Conservation (phyloP, 2,888 invertebrate genomes). For the Trichopoda pennipes region DNA sequence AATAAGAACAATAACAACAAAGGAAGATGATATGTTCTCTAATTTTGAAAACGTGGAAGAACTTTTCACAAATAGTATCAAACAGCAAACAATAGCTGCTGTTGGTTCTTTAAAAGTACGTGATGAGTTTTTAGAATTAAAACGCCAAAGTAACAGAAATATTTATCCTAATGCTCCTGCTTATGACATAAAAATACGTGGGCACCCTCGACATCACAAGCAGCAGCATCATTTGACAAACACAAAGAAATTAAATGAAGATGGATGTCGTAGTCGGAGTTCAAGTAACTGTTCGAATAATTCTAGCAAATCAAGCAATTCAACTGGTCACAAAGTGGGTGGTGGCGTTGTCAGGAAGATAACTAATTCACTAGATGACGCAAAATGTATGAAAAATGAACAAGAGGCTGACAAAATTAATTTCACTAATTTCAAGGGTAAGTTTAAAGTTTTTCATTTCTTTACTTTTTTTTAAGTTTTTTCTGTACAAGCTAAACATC, state of each 20-base stretch:
- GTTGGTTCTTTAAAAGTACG: conserved; percentile 70
- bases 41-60: conserved; percentile 52
- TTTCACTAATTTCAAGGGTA: conserved; percentile 54
- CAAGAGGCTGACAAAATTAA: conserved; percentile 17
- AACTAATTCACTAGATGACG: conserved; percentile 42
- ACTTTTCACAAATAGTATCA: conserved; percentile 49
- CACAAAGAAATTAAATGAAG: conserved; percentile 28
- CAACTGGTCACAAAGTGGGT: conserved; percentile 50
- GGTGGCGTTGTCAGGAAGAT: conserved; percentile 42
- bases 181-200: conserved; percentile 48
- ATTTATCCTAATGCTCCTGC: conserved; percentile 45
- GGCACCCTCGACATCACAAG: conserved; percentile 41
- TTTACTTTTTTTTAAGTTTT: not conserved
- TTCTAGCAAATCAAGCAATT: conserved; percentile 52
- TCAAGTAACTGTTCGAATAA: conserved; percentile 54
- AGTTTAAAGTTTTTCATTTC: conserved; percentile 26
- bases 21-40: conserved; percentile 10
- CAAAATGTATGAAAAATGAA: conserved; percentile 38
- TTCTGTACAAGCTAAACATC: conserved; percentile 3
- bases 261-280: conserved; percentile 45
- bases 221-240: conserved; percentile 45
- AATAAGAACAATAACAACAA: conserved; percentile 18
- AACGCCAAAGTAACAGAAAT: conserved; percentile 71
- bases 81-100: conserved; percentile 38
- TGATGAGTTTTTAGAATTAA: conserved; percentile 71